Evolutionary conservation across 1,140 invertebrate species (phyloP), one percentile per base, ranked within the genome.

Genomic region (Pogonognathellus flavescens): DNA sequence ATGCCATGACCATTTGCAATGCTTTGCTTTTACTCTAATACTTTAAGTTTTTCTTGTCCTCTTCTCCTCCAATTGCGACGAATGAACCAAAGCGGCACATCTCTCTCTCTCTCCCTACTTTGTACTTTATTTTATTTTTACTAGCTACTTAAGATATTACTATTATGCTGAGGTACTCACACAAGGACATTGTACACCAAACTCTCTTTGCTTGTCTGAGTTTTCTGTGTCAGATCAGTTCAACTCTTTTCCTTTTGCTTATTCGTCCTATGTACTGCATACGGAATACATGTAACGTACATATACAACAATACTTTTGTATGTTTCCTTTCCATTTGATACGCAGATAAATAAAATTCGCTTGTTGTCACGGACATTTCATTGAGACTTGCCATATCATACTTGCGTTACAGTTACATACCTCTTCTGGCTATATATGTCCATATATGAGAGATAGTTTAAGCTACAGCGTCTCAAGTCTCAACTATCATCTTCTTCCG

Each of bases 81-180:
- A n/a, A 62, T 9, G 59, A 9, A 62, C 16, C 20, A 62, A n/a
- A 62, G 16, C 16, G 9, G n/a, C 20, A 5, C n/a, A 62, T n/a
- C n/a, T 18, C 18, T 62, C 14, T 62, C 13, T 62, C 13, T 62
- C 59, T 18, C n/a, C n/a, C 16, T 20, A 62, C 53, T 76, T 76
- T 50, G 41, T 76, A 76, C 70, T 76, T 50, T 76, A 76, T 70
- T 70, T 70, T 70, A 70, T 76, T 76, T 41, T 76, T 76, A 76
- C 70, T 49, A 49, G 14, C 70, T 49, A 49, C 70, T 76, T 76
- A 76, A 76, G 70, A 76, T 76, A 50, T 76, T 20, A 14, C 53
- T 41, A 41, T 41, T 41, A 41, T 41, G 31, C 31, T 41, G 31
- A 41, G 31, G 31, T 41, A 41, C 31, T 41, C 31, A 41, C 31